These are phyloP conservation scores for Drepana arcuata DNA, from an alignment of 1,140 invertebrate genomes.

Conservation along the genomic window DNA sequence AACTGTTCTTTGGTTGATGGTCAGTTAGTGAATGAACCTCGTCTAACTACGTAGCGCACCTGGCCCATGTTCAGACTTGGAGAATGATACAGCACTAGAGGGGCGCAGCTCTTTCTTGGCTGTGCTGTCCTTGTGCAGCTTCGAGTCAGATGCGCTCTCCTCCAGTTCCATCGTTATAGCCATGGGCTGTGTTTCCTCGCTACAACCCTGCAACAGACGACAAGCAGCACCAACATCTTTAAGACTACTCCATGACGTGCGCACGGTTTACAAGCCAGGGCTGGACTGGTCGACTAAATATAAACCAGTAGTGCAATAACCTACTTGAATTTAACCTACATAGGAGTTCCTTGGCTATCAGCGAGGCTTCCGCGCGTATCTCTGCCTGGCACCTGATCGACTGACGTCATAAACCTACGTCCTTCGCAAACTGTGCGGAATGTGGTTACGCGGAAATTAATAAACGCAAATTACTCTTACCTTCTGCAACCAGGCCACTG, in stretches of 20 bases:
- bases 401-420: conserved; percentile 55
- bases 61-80: conserved; percentile 60
- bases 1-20: too few relatives aligned
- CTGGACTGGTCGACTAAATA: conserved; percentile 50
- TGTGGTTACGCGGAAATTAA: conserved; percentile 53
- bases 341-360: conserved; percentile 54
- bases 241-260: conserved; percentile 25
- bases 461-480: conserved; percentile 52
- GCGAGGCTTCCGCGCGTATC: conserved; percentile 49
- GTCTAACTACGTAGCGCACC: conserved; percentile 28
- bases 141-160: conserved; percentile 60
- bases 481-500: conserved; percentile 28
- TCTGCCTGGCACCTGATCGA: conserved; percentile 57
- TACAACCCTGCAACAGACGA: conserved; percentile 32
- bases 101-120: conserved; percentile 57
- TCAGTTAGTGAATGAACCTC: too few relatives aligned
- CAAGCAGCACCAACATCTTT: conserved; percentile 26
- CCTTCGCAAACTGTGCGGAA: conserved; percentile 37
- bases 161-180: conserved; percentile 62
- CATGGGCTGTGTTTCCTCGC: conserved; percentile 38
- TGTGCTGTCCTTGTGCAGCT: conserved; percentile 52
- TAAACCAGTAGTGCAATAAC: conserved; percentile 66
- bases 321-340: conserved; percentile 70
- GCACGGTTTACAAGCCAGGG: conserved; percentile 19
- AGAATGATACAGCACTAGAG: conserved; percentile 56